Conservation (phyloP, 1,140 invertebrate genomes). For the Tenebrio molitor region DNA sequence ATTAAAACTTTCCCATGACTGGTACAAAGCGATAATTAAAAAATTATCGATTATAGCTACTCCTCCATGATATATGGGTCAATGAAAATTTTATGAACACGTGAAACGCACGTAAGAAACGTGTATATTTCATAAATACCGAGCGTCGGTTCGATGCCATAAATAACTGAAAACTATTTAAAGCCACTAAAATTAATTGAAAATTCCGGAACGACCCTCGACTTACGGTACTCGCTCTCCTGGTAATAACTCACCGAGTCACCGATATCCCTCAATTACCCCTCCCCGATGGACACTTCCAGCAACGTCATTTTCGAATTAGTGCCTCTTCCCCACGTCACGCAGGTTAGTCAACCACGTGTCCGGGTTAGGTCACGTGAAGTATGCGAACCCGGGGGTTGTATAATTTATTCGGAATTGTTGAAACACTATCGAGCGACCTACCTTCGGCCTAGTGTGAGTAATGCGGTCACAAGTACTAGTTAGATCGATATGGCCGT, state of each 20-base stretch:
- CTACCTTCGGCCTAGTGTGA: conserved; percentile 27
- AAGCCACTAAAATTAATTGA: conserved; percentile 20
- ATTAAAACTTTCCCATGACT: conserved; percentile 7
- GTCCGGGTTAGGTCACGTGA: conserved; percentile 44
- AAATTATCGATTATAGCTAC: conserved; percentile 8
- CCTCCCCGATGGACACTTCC: neutral
- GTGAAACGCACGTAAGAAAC: neutral
- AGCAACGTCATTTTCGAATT: too few relatives aligned
- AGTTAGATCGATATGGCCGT: conserved; percentile 48
- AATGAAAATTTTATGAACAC: conserved; percentile 22
- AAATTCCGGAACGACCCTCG: neutral
- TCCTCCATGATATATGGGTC: conserved; percentile 19
- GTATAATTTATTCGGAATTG: conserved; percentile 41
- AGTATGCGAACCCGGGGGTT: conserved; percentile 20
- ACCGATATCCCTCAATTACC: neutral
- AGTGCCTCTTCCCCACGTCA: neutral
- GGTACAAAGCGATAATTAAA: conserved; percentile 10
- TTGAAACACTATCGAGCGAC: conserved; percentile 45
- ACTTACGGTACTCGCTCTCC: neutral
- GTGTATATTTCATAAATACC: conserved; percentile 17
- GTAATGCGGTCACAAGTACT: conserved; percentile 41
- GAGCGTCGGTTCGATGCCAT: neutral
- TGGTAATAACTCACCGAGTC: neutral
- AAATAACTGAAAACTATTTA: conserved; percentile 15
- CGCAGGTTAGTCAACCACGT: conserved; percentile 46